Base-by-base conservation (phyloP, 2,113 vertebrate species). In the Morone chrysops region DNA sequence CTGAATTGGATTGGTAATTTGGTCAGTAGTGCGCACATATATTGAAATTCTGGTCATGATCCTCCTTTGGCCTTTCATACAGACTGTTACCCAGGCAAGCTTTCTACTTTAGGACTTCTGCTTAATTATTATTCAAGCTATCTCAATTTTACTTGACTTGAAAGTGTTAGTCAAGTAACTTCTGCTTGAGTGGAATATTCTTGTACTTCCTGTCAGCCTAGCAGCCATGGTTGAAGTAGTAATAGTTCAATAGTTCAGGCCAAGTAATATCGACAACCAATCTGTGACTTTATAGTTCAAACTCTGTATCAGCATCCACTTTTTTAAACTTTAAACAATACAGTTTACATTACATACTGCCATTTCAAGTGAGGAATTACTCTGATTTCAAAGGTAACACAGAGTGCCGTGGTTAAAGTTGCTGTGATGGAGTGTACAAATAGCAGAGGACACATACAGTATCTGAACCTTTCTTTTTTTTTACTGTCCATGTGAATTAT, bases 401-500 rank as follows among this genome's bases (percentile, higher is more conserved):
- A 51, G 4, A 13, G 8, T 54, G 20, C 47, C 63, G 18, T 7
- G 1, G 5, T 57, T 20, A 36, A 59, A 51, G 36, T 18, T 78
- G 1, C 38, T 48, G 16, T 59, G 45, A 74, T 18, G 60, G 20
- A 59, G 53, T 82, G 65, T 40, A 36, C 38, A 69, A 59, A 70
- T 77, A 71, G 78, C 31, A 70, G 6, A 41, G 68, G 66, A 73
- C 69, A 66, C 56, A 36, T 59, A 13, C 45, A 71, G 75, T 50
- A 57, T 65, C 31, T 65, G 57, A 71, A 75, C 20, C 38, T 36
- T 7, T 56, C 12, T 57, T 57, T 54, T 53, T 70, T 76, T 84
- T 72, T 74, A 78, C 57, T 61, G 81, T 82, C 72, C 3, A 20
- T 83, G 70, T 89, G 60, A 91, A 87, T 93, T 60, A 87, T 90